Conservation (phyloP, 2,888 invertebrate species). For the Oligia fasciuncula region DNA sequence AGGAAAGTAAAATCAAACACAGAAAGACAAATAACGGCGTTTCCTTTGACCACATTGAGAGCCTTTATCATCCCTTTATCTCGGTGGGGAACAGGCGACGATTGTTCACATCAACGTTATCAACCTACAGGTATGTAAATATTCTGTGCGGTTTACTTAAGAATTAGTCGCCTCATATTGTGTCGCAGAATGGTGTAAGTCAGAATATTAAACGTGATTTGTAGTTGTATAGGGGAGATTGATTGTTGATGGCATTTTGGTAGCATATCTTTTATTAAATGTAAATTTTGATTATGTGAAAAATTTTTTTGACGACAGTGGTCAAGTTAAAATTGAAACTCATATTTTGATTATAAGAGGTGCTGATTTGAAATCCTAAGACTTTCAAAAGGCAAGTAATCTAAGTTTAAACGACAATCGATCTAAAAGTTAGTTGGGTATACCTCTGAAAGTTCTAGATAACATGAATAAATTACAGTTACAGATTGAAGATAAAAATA, state of each 20-base stretch:
- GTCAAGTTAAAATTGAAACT: background rate
- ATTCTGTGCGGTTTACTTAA: slow-evolving; percentile 76
- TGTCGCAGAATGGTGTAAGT: slow-evolving; percentile 65
- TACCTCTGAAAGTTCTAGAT: background rate
- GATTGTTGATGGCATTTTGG: slow-evolving; percentile 32
- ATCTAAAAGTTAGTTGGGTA: background rate
- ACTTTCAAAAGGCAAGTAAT: background rate
- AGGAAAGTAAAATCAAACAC: slow-evolving; percentile 81
- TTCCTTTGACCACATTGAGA: slow-evolving; percentile 84
- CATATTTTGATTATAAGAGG: background rate
- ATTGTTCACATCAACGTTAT: slow-evolving; percentile 79
- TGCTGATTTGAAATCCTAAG: too few relatives aligned
- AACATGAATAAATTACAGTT: background rate
- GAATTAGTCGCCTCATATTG: slow-evolving; percentile 74
- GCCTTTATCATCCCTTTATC: slow-evolving; percentile 80
- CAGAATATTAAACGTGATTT: slow-evolving; percentile 60
- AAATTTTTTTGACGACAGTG: background rate
- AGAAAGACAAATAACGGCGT: slow-evolving; percentile 78
- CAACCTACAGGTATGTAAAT: slow-evolving; percentile 78
- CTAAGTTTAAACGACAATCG: too few relatives aligned
- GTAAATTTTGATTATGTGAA: background rate
- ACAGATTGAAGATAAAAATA: background rate
- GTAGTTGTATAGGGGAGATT: slow-evolving; percentile 54
- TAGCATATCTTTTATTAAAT: background rate
- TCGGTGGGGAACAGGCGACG: slow-evolving; percentile 76